phyloP scores from a whole-genome alignment of 1,140 invertebrate genomes.

The Penaeus vannamei region DNA sequence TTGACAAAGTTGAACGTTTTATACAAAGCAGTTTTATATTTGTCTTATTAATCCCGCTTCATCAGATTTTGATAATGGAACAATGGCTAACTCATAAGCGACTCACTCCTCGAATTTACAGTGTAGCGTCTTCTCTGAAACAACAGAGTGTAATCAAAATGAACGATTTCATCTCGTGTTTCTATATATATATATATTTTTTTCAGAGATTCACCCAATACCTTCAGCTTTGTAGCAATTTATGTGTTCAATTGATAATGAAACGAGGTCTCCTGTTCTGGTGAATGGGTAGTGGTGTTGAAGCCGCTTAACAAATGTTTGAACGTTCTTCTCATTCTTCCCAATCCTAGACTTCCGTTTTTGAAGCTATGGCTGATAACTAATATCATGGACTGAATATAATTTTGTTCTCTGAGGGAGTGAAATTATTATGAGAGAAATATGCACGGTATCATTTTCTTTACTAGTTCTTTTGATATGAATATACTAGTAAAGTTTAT shows the following conservation, averaged over 20 bases:
- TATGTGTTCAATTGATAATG: conserved; percentile 30
- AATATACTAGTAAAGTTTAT: no score
- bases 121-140: conserved; percentile 32
- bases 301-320: conserved; percentile 20
- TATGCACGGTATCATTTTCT: conserved; percentile 31
- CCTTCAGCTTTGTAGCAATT: conserved; percentile 32
- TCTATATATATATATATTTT: conserved; percentile 2
- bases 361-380: conserved; percentile 13
- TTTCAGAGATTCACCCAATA: conserved; percentile 39
- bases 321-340: conserved; percentile 28
- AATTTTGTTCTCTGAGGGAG: neutral
- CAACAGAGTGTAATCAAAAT: conserved; percentile 21
- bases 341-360: neutral
- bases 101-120: neutral
- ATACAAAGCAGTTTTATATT: conserved; percentile 39
- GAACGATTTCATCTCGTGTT: conserved; percentile 21
- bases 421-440: conserved; percentile 13
- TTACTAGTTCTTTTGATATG: no score
- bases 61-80: conserved; percentile 31
- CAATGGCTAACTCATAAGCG: conserved; percentile 26
- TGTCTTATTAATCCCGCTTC: conserved; percentile 34
- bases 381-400: conserved; percentile 24
- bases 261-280: conserved; percentile 25
- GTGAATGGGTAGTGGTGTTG: conserved; percentile 21
- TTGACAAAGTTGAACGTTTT: conserved; percentile 37